These are phyloP conservation scores for Calidris pygmaea DNA, from an alignment of 2,113 vertebrate species.

Conservation along the genomic window DNA sequence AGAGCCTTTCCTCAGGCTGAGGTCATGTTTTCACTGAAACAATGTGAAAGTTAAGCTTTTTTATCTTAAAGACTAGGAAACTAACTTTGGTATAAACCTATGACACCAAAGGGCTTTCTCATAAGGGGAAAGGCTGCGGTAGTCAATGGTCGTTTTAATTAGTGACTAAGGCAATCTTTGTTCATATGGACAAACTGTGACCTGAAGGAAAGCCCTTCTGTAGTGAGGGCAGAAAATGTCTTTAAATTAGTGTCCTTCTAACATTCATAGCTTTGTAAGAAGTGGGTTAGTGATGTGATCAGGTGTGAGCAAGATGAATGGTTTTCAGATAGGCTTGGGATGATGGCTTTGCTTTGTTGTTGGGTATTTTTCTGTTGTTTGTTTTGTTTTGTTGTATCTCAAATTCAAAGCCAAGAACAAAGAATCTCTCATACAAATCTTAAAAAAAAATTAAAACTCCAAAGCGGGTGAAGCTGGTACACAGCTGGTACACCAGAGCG, in stretches of 20 bases:
- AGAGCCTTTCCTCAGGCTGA: background rate
- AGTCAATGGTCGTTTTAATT: background rate
- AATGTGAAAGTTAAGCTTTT: background rate
- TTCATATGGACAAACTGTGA: background rate
- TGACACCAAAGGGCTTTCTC: background rate
- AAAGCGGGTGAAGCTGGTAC: background rate
- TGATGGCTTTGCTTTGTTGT: background rate
- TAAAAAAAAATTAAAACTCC: background rate
- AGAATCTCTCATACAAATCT: background rate
- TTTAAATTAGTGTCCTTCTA: background rate
- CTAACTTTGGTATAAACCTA: background rate
- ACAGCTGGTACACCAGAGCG: background rate
- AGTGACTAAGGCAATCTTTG: background rate
- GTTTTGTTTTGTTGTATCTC: background rate
- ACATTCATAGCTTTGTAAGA: background rate
- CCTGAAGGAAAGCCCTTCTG: background rate
- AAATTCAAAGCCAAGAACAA: background rate
- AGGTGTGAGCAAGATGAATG: background rate
- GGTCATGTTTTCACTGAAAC: background rate
- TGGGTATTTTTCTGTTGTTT: background rate
- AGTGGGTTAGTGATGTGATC: background rate
- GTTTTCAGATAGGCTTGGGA: background rate
- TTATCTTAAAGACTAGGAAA: background rate
- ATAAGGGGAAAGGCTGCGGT: background rate
- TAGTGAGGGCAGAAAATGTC: background rate